Evolutionary conservation across 2,797 vertebrate species (phyloP).

Genomic region (Tenualosa ilisha): DNA sequence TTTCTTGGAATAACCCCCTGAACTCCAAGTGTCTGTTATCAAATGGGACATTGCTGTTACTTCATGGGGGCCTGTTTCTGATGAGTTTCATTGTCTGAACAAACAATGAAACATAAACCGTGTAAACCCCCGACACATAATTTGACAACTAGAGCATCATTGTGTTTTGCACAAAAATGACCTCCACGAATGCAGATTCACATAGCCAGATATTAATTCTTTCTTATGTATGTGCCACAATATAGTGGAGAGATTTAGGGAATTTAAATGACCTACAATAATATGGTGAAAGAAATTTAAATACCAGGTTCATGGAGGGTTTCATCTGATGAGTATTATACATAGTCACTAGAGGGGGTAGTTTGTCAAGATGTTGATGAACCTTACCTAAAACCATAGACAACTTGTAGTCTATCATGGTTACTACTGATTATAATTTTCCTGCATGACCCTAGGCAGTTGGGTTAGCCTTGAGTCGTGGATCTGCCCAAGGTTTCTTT

Average conservation of each 20-base stretch:
- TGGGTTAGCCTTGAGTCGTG: no score
- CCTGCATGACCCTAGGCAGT: no score
- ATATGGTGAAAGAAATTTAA: not conserved
- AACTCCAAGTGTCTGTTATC: not conserved
- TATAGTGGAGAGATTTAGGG: not conserved
- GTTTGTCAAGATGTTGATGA: not conserved
- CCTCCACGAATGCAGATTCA: not conserved
- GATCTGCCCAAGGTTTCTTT: no score
- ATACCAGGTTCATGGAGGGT: not conserved
- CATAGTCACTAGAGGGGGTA: conserved; percentile 7
- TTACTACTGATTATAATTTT: no score
- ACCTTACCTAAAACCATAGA: no score
- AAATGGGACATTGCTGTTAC: not conserved
- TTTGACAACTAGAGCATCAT: not conserved
- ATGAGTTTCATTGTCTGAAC: not conserved
- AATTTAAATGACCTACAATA: not conserved
- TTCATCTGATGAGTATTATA: not conserved
- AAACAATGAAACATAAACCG: not conserved
- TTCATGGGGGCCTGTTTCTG: not conserved
- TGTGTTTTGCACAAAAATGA: not conserved
- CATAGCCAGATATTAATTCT: not conserved
- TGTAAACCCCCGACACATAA: not conserved
- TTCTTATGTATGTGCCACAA: not conserved
- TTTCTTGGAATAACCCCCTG: not conserved
- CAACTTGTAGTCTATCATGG: no score